Conservation (phyloP, 2,113 vertebrate genomes). For the Sarotherodon lohbergeri region DNA sequence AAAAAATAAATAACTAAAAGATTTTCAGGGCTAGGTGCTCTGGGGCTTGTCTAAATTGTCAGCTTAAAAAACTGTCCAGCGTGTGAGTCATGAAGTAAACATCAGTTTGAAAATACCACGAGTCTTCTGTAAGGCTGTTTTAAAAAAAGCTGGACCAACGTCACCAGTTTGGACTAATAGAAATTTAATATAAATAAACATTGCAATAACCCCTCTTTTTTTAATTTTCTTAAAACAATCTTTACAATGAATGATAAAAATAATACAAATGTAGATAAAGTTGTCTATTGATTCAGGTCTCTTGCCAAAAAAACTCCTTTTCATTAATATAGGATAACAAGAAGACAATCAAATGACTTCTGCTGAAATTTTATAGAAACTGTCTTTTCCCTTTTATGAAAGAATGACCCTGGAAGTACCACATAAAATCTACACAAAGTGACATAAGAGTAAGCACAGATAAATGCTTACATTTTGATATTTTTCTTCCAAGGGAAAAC, state of each 20-base stretch:
- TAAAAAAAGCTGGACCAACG: background rate
- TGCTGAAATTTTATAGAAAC: background rate
- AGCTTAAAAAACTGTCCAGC: background rate
- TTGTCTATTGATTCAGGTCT: background rate
- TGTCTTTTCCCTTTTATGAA: background rate
- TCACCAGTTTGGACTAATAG: background rate
- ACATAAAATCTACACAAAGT: background rate
- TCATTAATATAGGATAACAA: background rate
- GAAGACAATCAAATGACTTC: background rate
- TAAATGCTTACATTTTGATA: background rate
- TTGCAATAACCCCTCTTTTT: background rate
- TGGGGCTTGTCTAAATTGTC: background rate
- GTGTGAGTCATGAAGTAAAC: background rate
- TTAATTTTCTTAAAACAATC: background rate
- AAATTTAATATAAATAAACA: background rate
- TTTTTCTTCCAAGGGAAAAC: background rate
- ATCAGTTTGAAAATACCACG: background rate
- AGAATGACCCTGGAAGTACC: background rate
- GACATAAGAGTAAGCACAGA: background rate
- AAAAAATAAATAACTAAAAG: background rate
- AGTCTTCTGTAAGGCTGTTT: background rate
- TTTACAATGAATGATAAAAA: background rate
- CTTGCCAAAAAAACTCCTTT: background rate
- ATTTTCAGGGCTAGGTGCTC: background rate
- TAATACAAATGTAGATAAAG: background rate